Percentiles rank a stretch among this genome's conserved stretches.
Evolutionary conservation across 2,888 invertebrate species (phyloP).

Genomic region (Dasypolia templi): DNA sequence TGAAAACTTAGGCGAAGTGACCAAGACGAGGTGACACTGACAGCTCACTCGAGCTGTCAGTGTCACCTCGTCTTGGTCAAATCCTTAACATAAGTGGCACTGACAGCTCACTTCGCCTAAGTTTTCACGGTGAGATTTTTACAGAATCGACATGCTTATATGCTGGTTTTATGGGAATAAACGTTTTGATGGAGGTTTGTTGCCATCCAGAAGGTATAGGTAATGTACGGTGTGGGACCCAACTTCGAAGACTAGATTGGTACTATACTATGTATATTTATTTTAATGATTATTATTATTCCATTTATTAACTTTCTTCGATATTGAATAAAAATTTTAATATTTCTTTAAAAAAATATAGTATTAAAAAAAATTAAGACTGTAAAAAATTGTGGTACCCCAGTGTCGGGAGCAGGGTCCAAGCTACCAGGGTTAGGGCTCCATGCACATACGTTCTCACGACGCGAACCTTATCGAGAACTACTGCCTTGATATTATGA

Average conservation of each 20-base stretch:
- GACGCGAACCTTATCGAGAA: not conserved
- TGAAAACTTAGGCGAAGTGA: too few relatives aligned
- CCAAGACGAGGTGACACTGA: too few relatives aligned
- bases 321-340: not conserved
- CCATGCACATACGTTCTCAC: not conserved
- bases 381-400: not conserved
- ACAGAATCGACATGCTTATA: too few relatives aligned
- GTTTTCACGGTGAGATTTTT: too few relatives aligned
- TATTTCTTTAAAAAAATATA: not conserved
- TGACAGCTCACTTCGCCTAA: too few relatives aligned
- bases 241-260: constrained; percentile 23
- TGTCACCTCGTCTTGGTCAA: too few relatives aligned
- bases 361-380: not conserved
- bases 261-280: too few relatives aligned
- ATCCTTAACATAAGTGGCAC: too few relatives aligned
- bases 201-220: not conserved
- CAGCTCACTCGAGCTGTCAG: too few relatives aligned
- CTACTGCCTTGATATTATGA: not conserved
- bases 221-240: constrained; percentile 5
- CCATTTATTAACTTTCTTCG: not conserved
- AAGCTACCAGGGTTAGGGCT: not conserved
- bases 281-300: not conserved
- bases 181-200: constrained; percentile 22
- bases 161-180: constrained; percentile 7
- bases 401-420: not conserved